Conservation (phyloP, 2,888 invertebrate species). For the Pecten maximus region DNA sequence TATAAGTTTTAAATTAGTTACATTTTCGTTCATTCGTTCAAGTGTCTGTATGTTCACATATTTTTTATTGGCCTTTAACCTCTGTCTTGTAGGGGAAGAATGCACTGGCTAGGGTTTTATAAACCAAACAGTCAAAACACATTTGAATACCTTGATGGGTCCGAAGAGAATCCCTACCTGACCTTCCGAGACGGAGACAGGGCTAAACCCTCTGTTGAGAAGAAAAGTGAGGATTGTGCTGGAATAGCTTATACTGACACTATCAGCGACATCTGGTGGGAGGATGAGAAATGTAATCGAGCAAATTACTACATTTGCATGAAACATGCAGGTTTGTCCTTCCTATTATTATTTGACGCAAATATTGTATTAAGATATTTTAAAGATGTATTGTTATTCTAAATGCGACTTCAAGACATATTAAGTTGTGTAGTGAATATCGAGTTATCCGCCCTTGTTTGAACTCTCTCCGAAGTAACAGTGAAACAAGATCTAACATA, state of each 20-base stretch:
- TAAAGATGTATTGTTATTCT: too few species aligned
- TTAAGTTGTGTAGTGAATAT: too few species aligned
- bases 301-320: background rate
- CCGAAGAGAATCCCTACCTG: background rate
- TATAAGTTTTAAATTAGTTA: too few species aligned
- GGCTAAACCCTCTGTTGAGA: background rate
- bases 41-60: too few species aligned
- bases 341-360: too few species aligned
- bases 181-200: background rate
- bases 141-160: background rate
- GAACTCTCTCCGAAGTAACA: too few species aligned
- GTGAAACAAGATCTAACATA: too few species aligned
- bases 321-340: background rate
- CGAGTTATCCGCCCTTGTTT: too few species aligned
- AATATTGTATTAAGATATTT: too few species aligned
- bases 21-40: too few species aligned
- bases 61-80: too few species aligned
- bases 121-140: background rate
- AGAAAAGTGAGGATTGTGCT: background rate
- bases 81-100: background rate
- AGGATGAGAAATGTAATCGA: background rate
- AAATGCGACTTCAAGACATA: too few species aligned
- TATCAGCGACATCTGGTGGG: background rate
- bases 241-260: background rate
- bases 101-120: constrained; percentile 9